These are phyloP conservation scores for Pristionchus arcanus DNA, from an alignment of 2,888 invertebrate species.

Conservation along the genomic window DNA sequence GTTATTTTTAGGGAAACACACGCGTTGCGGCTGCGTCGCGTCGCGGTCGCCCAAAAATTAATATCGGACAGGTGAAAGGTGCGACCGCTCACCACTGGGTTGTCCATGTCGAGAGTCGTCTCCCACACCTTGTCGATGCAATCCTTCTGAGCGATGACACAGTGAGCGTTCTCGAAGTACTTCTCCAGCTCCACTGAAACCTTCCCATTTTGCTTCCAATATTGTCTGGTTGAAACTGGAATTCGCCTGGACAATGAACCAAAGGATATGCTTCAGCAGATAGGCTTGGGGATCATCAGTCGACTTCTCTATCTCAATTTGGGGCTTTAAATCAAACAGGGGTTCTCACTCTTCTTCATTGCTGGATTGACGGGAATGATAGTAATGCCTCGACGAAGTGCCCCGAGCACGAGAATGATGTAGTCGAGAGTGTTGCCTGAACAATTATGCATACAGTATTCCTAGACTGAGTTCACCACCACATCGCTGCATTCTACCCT, in stretches of 20 bases:
- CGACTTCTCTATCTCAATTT: too few relatives aligned
- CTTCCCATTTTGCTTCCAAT: too few relatives aligned
- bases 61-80: background rate
- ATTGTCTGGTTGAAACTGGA: too few relatives aligned
- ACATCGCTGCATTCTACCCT: background rate
- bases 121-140: constrained; percentile 51
- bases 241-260: too few relatives aligned
- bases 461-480: background rate
- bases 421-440: constrained; percentile 50
- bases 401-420: constrained; percentile 56
- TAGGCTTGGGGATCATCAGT: too few relatives aligned
- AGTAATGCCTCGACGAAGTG: constrained; percentile 58
- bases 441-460: background rate
- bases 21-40: too few relatives aligned
- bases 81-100: background rate
- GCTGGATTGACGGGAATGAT: constrained; percentile 69
- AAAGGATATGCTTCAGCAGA: background rate
- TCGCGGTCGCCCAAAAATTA: background rate
- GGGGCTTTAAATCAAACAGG: background rate
- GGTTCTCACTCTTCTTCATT: constrained; percentile 61
- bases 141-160: constrained; percentile 55
- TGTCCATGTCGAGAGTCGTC: background rate
- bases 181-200: constrained; percentile 66
- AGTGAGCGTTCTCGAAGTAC: constrained; percentile 56
- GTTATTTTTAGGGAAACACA: too few relatives aligned